A percentile compares a stretch with the other conserved stretches of the same genome.
phyloP scores from a whole-genome alignment of 2,113 vertebrate genomes.

The Pholis gunnellus region DNA sequence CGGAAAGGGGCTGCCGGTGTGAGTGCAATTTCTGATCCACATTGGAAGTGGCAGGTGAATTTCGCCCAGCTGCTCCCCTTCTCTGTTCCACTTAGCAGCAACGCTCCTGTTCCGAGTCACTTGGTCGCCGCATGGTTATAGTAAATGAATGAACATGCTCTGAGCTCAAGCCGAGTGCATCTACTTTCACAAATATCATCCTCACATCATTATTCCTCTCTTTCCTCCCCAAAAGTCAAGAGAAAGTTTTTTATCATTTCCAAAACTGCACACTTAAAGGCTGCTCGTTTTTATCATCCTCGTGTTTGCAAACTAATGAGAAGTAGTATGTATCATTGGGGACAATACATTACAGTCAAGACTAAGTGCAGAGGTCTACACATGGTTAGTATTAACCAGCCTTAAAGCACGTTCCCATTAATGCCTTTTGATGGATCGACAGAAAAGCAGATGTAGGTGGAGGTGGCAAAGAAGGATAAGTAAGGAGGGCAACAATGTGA shows the following conservation, averaged over 20 bases:
- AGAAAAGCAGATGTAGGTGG: conserved; percentile 19
- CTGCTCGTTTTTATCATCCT: conserved; percentile 8
- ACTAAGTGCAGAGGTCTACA: conserved; percentile 6
- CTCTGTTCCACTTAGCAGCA: conserved; percentile 78
- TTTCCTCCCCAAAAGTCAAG: conserved; percentile 35
- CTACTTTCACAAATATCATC: conserved; percentile 78
- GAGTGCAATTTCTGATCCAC: conserved; percentile 81
- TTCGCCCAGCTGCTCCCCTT: conserved; percentile 79
- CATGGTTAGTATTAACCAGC: conserved; percentile 11
- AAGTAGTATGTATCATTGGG: conserved; percentile 3
- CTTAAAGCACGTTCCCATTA: conserved; percentile 7
- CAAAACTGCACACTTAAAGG: conserved; percentile 36
- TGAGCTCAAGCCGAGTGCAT: conserved; percentile 65
- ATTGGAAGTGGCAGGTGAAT: conserved; percentile 86
- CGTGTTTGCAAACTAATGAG: conserved; percentile 27
- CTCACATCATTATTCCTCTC: conserved; percentile 61
- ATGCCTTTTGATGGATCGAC: conserved; percentile 36
- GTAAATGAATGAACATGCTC: conserved; percentile 84
- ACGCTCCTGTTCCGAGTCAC: conserved; percentile 66
- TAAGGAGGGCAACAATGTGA: conserved; percentile 33
- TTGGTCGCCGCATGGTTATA: conserved; percentile 67
- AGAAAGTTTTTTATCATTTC: conserved; percentile 54
- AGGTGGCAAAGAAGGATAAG: conserved; percentile 30
- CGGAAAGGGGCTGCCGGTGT: conserved; percentile 61
- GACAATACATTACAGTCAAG: conserved; percentile 34